Conservation (phyloP, 2,888 invertebrate species). For the Troides aeacus region DNA sequence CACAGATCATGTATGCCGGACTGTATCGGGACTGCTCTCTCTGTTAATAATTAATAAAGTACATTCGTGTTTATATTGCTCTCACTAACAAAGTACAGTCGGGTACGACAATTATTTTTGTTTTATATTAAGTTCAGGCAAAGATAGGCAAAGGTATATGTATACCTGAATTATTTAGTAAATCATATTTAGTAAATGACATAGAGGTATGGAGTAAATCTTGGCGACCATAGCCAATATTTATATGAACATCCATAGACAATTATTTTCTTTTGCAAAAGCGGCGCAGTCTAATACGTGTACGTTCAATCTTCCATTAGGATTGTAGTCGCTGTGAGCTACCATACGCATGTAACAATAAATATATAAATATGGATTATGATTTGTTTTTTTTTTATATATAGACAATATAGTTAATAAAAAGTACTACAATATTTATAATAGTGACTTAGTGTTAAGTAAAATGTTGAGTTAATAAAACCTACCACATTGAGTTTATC, state of each 20-base stretch:
- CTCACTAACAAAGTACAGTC: neutral
- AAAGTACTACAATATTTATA: neutral
- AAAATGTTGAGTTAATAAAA: too few species aligned
- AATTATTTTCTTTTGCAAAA: conserved; percentile 38
- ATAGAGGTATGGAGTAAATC: neutral
- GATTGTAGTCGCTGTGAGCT: conserved; percentile 72
- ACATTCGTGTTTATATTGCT: neutral
- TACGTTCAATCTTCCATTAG: conserved; percentile 77
- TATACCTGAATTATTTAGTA: neutral
- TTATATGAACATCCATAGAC: neutral
- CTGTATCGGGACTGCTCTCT: neutral
- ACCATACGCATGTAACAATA: conserved; percentile 72
- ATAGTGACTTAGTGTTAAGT: too few species aligned
- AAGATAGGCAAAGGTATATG: neutral
- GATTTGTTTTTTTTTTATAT: conserved; percentile 28
- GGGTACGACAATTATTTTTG: too few species aligned
- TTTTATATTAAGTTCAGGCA: neutral
- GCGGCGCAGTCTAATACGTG: conserved; percentile 56
- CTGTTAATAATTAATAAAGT: neutral
- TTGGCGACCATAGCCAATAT: neutral
- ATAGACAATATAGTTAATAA: conserved; percentile 13
- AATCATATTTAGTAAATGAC: neutral
- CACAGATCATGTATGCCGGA: neutral
- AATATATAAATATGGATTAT: conserved; percentile 50
- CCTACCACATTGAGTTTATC: too few species aligned